Conservation (phyloP, 2,113 vertebrate genomes). For the Cavia porcellus region DNA sequence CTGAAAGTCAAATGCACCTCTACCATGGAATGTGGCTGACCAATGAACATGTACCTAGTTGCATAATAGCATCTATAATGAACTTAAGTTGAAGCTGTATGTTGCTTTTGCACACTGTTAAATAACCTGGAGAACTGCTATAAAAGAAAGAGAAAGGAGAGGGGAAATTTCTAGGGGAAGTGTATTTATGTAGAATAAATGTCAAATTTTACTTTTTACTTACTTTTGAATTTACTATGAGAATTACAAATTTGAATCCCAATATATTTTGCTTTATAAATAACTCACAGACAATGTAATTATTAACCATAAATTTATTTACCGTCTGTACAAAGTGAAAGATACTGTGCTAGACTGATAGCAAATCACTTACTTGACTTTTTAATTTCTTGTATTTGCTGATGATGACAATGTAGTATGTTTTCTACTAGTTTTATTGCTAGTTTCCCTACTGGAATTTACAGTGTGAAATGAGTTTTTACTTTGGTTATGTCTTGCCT, state of each 20-base stretch:
- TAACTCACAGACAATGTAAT: background rate
- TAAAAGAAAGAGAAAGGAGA: background rate
- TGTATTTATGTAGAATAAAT: background rate
- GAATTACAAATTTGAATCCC: background rate
- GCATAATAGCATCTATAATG: background rate
- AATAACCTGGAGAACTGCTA: background rate
- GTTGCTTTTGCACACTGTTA: background rate
- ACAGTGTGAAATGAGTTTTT: background rate
- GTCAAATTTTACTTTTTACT: background rate
- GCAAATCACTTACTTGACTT: background rate
- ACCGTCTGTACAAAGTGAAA: background rate
- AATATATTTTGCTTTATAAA: background rate
- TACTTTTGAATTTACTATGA: background rate
- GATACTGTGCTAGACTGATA: background rate
- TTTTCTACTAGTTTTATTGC: constrained; percentile 1
- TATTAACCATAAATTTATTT: constrained; percentile 45
- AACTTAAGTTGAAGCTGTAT: background rate
- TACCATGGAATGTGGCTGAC: background rate
- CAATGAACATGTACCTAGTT: background rate
- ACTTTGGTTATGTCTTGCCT: background rate
- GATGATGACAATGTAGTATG: background rate
- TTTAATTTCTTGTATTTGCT: background rate
- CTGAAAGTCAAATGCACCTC: background rate
- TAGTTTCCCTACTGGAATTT: background rate
- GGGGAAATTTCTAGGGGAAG: background rate